Conservation (phyloP, 1,140 invertebrate genomes). For the Sminthurinus signatus region DNA sequence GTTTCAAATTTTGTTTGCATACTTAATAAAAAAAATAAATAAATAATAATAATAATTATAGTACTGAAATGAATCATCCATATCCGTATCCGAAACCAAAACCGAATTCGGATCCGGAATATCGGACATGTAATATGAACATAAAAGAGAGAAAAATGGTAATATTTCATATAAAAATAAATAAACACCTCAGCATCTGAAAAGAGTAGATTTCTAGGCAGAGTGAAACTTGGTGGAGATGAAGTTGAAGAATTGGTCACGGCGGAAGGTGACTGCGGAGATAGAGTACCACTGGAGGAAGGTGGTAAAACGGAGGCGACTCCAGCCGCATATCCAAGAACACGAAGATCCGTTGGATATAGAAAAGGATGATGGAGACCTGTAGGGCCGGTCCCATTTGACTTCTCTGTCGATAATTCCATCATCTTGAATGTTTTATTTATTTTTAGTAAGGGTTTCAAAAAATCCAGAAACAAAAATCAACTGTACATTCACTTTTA, state of each 20-base stretch:
- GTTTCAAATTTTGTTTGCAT: too few species aligned
- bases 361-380: constrained; percentile 35
- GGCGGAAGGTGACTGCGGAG: constrained; percentile 16
- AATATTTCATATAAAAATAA: not conserved
- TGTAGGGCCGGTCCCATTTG: constrained; percentile 22
- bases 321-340: constrained; percentile 33
- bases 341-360: constrained; percentile 38
- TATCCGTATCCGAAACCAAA: too few species aligned
- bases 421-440: constrained; percentile 40
- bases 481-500: too few species aligned
- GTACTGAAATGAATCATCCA: too few species aligned
- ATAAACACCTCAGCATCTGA: constrained; percentile 33
- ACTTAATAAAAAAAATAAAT: too few species aligned
- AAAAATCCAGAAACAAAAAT: too few species aligned
- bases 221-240: constrained; percentile 21
- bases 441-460: too few species aligned
- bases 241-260: constrained; percentile 24
- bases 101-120: not conserved
- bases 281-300: constrained; percentile 11
- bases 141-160: not conserved
- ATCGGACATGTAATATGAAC: not conserved
- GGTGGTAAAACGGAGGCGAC: constrained; percentile 18
- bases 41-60: too few species aligned
- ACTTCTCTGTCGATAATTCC: constrained; percentile 35
- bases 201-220: constrained; percentile 37